A percentile compares a stretch with the other conserved stretches of the same genome.
Conservation (phyloP, 2,797 vertebrate species). For the Phrynocephalus guinanensis region DNA sequence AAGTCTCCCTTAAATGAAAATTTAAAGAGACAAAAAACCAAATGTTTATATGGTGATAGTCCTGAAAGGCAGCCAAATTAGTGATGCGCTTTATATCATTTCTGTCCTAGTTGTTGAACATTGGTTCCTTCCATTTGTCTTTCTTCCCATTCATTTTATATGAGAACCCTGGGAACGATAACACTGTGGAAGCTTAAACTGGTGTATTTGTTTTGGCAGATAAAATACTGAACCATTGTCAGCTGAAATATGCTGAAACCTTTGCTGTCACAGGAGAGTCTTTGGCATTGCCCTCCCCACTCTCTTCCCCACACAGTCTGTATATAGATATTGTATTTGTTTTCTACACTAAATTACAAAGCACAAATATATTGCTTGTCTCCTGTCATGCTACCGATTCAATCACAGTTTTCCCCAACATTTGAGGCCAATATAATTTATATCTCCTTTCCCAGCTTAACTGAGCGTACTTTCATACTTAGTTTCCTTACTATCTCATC, state of each 20-base stretch:
- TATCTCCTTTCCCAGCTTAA: no score
- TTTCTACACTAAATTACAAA: no score
- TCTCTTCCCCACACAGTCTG: not conserved
- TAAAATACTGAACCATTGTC: constrained; percentile 1
- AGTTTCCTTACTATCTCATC: no score
- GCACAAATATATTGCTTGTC: no score
- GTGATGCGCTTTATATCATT: not conserved
- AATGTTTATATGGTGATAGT: not conserved
- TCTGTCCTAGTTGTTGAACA: constrained; percentile 1
- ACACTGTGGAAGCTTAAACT: constrained; percentile 20
- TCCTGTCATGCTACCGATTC: no score
- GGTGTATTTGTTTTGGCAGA: constrained; percentile 16
- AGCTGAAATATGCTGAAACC: constrained; percentile 15
- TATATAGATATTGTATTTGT: no score
- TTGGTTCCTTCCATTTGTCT: not conserved
- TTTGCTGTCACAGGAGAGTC: not conserved
- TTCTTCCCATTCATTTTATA: not conserved
- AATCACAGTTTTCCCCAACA: no score
- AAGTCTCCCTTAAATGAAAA: not conserved
- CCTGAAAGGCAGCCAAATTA: not conserved
- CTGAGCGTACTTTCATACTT: no score
- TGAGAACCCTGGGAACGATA: constrained; percentile 8
- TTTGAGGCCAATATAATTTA: no score
- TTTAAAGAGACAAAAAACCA: not conserved
- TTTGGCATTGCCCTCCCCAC: not conserved